Percentiles rank a stretch among this genome's conserved stretches.
These are phyloP conservation scores for Polydrusus cervinus DNA, from an alignment of 2,888 invertebrate species.

Conservation along the genomic window DNA sequence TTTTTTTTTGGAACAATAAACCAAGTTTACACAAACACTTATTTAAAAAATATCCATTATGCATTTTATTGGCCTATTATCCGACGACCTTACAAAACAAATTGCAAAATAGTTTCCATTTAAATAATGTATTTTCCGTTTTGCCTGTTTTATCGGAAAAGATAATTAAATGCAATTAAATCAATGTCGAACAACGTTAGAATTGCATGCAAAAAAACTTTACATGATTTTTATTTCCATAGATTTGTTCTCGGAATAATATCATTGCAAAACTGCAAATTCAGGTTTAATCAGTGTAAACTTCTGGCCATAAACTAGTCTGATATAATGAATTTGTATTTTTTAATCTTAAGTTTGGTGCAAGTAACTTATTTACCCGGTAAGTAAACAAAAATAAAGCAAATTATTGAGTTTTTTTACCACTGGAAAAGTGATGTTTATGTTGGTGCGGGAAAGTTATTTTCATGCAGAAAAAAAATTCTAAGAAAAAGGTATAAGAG, in stretches of 20 bases:
- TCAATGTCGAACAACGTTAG: slow-evolving; percentile 19
- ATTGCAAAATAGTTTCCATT: slow-evolving; percentile 19
- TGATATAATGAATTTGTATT: slow-evolving; percentile 3
- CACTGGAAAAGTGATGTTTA: too few relatives aligned
- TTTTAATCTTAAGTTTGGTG: not conserved
- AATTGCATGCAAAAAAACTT: slow-evolving; percentile 29
- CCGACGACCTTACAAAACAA: not conserved
- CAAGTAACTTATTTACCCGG: not conserved
- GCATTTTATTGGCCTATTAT: not conserved
- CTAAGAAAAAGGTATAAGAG: too few relatives aligned
- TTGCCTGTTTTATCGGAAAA: slow-evolving; percentile 9
- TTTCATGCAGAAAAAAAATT: too few relatives aligned
- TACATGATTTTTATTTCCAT: slow-evolving; percentile 9
- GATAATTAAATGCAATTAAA: slow-evolving; percentile 12
- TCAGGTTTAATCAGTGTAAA: not conserved
- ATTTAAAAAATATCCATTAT: not conserved
- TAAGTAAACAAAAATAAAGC: slow-evolving; percentile 13
- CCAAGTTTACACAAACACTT: too few relatives aligned
- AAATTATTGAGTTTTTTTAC: too few relatives aligned
- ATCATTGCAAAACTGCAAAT: not conserved
- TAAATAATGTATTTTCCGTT: slow-evolving; percentile 2
- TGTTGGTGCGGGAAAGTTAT: too few relatives aligned
- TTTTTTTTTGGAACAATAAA: too few relatives aligned
- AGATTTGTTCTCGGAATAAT: slow-evolving; percentile 17
- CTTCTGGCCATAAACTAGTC: not conserved